These are phyloP conservation scores for Naja naja DNA, from an alignment of 2,113 vertebrate genomes.

Conservation along the genomic window DNA sequence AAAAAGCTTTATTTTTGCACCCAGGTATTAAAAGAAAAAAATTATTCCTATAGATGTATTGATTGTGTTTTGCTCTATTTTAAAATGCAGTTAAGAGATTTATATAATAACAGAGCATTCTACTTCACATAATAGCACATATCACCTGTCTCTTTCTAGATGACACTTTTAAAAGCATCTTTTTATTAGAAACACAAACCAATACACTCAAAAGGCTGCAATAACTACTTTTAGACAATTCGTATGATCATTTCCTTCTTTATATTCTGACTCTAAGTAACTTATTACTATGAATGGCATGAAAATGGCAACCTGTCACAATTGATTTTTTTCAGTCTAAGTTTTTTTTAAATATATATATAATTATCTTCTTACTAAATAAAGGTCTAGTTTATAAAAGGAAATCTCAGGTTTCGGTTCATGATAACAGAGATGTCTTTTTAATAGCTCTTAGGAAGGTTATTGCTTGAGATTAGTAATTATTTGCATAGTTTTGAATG, in stretches of 20 bases:
- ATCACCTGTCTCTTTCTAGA: constrained; percentile 66
- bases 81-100: constrained; percentile 51
- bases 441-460: constrained; percentile 40
- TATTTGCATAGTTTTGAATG: constrained; percentile 44
- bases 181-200: constrained; percentile 79
- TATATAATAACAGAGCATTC: constrained; percentile 55
- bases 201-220: constrained; percentile 69
- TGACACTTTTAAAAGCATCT: constrained; percentile 71
- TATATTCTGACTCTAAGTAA: constrained; percentile 63
- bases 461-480: constrained; percentile 37
- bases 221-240: constrained; percentile 65
- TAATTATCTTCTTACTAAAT: constrained; percentile 60
- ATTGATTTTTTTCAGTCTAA: constrained; percentile 55
- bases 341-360: constrained; percentile 42
- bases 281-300: constrained; percentile 69
- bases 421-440: constrained; percentile 47
- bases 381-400: constrained; percentile 48
- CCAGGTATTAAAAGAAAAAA: constrained; percentile 30
- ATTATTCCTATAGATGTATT: constrained; percentile 7
- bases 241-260: constrained; percentile 70
- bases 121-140: constrained; percentile 62
- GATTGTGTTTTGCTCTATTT: constrained; percentile 49
- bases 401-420: constrained; percentile 34
- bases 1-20: constrained; percentile 35
- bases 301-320: constrained; percentile 76